Percentiles rank a stretch among this genome's conserved stretches.
Conservation (phyloP, 2,888 invertebrate genomes). For the Thera obeliscata region DNA sequence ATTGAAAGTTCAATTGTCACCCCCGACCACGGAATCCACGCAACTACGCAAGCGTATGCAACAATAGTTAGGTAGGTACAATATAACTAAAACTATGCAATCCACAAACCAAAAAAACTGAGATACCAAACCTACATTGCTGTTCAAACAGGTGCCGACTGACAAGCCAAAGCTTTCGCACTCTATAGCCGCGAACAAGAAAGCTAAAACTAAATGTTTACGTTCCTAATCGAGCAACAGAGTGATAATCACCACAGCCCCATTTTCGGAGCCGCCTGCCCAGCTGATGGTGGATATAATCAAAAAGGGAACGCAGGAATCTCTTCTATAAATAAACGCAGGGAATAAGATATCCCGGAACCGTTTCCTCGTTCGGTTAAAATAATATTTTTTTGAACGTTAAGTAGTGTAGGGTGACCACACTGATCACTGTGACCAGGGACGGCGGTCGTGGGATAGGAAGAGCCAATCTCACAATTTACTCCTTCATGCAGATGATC, state of each 20-base stretch:
- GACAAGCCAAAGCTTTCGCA: conserved; percentile 4
- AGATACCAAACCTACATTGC: conserved; percentile 20
- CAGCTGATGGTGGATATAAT: conserved; percentile 38
- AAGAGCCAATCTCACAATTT: too few relatives aligned
- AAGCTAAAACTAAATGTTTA: conserved; percentile 34
- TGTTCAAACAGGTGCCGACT: conserved; percentile 1
- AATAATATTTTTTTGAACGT: conserved; percentile 38
- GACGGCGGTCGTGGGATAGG: too few relatives aligned
- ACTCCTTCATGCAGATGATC: too few relatives aligned
- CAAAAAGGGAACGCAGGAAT: conserved; percentile 36
- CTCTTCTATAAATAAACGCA: conserved; percentile 46
- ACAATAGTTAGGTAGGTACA: too few relatives aligned
- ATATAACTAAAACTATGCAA: not conserved
- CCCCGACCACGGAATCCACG: too few relatives aligned
- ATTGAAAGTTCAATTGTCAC: too few relatives aligned
- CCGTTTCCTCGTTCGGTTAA: conserved; percentile 42
- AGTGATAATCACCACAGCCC: conserved; percentile 35
- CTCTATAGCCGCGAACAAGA: conserved; percentile 13
- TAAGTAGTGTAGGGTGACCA: conserved; percentile 30
- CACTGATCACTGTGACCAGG: too few relatives aligned
- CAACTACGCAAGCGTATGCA: too few relatives aligned
- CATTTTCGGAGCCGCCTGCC: conserved; percentile 29
- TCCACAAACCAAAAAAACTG: not conserved
- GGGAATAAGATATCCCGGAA: conserved; percentile 55
- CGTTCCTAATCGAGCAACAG: conserved; percentile 35